These are phyloP conservation scores for Aphidius colemani DNA, from an alignment of 2,888 invertebrate genomes.

Conservation along the genomic window DNA sequence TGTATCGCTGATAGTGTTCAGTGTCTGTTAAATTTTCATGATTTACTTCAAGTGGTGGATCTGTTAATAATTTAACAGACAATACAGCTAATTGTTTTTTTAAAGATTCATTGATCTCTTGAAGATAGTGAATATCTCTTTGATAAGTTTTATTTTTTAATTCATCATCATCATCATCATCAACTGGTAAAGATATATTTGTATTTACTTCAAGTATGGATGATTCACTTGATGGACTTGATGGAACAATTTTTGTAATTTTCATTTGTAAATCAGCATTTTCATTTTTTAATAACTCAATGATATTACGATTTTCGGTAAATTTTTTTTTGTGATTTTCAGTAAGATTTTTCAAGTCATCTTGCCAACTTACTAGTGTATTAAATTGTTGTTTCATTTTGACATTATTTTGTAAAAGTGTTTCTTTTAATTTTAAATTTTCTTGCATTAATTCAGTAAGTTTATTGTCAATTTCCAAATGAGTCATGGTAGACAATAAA, in stretches of 20 bases:
- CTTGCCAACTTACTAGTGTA: constrained; percentile 67
- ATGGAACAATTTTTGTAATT: constrained; percentile 17
- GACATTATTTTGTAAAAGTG: constrained; percentile 69
- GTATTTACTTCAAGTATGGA: constrained; percentile 15
- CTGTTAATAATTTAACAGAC: constrained; percentile 9
- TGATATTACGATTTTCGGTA: constrained; percentile 67
- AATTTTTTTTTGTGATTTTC: constrained; percentile 70
- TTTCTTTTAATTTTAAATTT: constrained; percentile 66
- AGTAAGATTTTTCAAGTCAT: constrained; percentile 69
- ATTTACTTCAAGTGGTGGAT: constrained; percentile 27
- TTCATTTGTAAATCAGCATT: constrained; percentile 47
- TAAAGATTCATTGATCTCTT: constrained; percentile 32
- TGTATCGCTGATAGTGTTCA: constrained; percentile 31
- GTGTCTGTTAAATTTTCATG: constrained; percentile 21
- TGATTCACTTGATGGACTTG: constrained; percentile 18
- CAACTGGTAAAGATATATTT: neutral
- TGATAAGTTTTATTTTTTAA: neutral
- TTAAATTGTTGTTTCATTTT: constrained; percentile 72
- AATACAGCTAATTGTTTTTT: constrained; percentile 32
- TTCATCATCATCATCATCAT: neutral
- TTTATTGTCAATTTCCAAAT: constrained; percentile 62
- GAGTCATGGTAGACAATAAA: constrained; percentile 46
- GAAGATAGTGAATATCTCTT: constrained; percentile 25
- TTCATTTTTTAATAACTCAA: constrained; percentile 56
- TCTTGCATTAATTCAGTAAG: constrained; percentile 65